A percentile compares a stretch with the other conserved stretches of the same genome.
These are phyloP conservation scores for Octopus sinensis DNA, from an alignment of 1,140 invertebrate genomes.

Conservation along the genomic window DNA sequence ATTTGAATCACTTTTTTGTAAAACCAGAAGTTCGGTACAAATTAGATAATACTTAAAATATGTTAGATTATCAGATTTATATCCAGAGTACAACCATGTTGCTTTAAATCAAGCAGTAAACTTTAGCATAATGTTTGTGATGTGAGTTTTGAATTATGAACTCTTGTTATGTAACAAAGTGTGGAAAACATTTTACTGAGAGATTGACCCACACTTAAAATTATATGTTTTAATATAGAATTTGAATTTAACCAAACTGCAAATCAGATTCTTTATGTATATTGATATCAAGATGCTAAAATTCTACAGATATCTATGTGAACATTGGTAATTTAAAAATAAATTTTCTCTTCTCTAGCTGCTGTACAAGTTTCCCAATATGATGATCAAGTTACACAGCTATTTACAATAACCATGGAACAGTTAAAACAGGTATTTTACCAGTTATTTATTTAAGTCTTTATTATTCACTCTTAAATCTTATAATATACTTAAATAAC, in stretches of 20 bases:
- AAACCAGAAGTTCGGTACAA: background rate
- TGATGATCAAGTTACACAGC: conserved; percentile 83
- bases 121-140: too few species aligned
- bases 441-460: background rate
- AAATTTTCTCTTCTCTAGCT: conserved; percentile 59
- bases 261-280: background rate
- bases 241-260: too few species aligned
- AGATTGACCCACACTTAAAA: too few species aligned
- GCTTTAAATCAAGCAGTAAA: too few species aligned
- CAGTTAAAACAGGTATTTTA: conserved; percentile 71
- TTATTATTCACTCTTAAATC: background rate
- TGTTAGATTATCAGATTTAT: background rate
- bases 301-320: background rate
- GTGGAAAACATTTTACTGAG: too few species aligned
- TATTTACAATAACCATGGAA: conserved; percentile 87
- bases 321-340: background rate
- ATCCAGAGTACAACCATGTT: background rate
- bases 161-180: too few species aligned
- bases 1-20: conserved; percentile 9
- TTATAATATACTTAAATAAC: background rate
- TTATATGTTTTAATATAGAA: too few species aligned
- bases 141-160: too few species aligned
- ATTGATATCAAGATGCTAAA: background rate
- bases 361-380: conserved; percentile 81
- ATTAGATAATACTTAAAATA: background rate